Base-by-base conservation (phyloP, 1,140 invertebrate species). In the Batillaria attramentaria region DNA sequence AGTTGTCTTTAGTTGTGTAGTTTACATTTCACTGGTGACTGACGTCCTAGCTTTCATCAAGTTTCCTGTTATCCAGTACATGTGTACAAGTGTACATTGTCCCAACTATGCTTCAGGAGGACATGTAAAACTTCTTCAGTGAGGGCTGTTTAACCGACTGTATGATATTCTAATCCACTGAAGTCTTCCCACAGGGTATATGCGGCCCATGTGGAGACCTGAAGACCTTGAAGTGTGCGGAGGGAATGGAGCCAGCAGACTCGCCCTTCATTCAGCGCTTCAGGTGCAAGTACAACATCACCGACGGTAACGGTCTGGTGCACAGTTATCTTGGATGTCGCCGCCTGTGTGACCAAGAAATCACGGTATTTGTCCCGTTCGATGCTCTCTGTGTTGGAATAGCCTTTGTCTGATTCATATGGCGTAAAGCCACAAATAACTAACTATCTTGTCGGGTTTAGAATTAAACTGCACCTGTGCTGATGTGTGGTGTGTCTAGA, bases 141-240 rank as follows among this genome's bases (percentile, higher is more conserved):
- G 62, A n/a, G 28, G 24, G 28, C n/a, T 35, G 31, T 50, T 72
- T 54, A 50, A 33, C 46, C 39, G 66, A 35, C 24, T 43, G 35
- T 10, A 37, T 42, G 33, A 39, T 42, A 31, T 28, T 31, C 6
- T 69, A 6, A 10, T 8, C 20, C 35, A 31, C 20, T 43, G 35
- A 20, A n/a, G 6, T 76, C 73, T n/a, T n/a, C n/a, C n/a, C 75
- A n/a, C 68, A 84, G 83, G 70, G 80, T 42, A 16, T 42, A 35
- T 84, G 83, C 69, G 50, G 42, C 10, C 10, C 65, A 0, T 84
- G 83, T 72, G 18, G 37, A 20, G 3, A 42, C 13, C 46, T 28
- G 16, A 16, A 72, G 16, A 66, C 69, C 43, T 18, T 41, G 31
- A 57, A 37, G 37, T 84, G 83, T 33, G 50, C 75, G 1, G 13